Percentiles rank a stretch among this genome's conserved stretches.
These are phyloP conservation scores for Batillaria attramentaria DNA, from an alignment of 1,140 invertebrate species.

Conservation along the genomic window DNA sequence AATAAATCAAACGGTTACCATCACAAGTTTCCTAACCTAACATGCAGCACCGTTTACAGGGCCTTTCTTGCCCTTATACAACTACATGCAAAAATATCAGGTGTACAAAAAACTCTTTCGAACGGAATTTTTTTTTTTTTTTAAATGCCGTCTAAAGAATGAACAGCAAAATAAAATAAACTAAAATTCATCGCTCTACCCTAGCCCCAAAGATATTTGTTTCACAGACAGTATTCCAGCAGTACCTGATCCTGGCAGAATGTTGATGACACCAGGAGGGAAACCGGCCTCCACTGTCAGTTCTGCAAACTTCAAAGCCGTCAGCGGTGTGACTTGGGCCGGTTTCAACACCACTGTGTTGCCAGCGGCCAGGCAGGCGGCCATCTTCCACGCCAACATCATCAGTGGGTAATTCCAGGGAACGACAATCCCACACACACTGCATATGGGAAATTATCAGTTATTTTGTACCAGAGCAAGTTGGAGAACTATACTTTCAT, in stretches of 20 bases:
- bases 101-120: background rate
- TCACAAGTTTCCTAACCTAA: too few relatives aligned
- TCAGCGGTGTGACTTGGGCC: slow-evolving; percentile 81
- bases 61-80: background rate
- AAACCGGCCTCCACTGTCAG: slow-evolving; percentile 88
- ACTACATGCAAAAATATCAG: background rate
- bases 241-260: slow-evolving; percentile 86
- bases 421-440: slow-evolving; percentile 78
- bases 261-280: slow-evolving; percentile 95
- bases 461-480: too few relatives aligned
- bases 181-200: too few relatives aligned
- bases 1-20: too few relatives aligned
- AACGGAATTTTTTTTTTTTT: too few relatives aligned
- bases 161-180: too few relatives aligned
- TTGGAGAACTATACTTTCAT: too few relatives aligned
- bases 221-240: too few relatives aligned
- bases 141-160: too few relatives aligned
- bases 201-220: too few relatives aligned
- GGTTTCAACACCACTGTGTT: slow-evolving; percentile 81
- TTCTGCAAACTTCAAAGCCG: slow-evolving; percentile 95
- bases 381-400: slow-evolving; percentile 77
- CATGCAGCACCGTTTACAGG: too few relatives aligned
- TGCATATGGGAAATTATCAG: too few relatives aligned
- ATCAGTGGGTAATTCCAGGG: slow-evolving; percentile 79
- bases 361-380: slow-evolving; percentile 78